These are phyloP conservation scores for Leptobrachium ailaonicum DNA, from an alignment of 2,113 vertebrate species.

Conservation along the genomic window DNA sequence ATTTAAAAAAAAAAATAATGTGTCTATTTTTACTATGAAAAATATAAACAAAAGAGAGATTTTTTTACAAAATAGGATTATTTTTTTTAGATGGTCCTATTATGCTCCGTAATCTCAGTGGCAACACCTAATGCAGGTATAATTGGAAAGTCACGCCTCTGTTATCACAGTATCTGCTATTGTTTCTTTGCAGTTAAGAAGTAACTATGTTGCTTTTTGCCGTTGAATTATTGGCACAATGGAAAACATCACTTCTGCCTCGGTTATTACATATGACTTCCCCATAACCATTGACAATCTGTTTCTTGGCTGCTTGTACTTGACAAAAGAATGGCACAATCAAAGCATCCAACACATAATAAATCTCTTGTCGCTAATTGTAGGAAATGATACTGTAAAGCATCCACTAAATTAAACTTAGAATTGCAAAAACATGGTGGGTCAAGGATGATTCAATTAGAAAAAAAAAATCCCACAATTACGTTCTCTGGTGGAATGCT, in stretches of 20 bases:
- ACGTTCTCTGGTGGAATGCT: slow-evolving; percentile 64
- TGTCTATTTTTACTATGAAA: neutral
- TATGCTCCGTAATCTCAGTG: slow-evolving; percentile 52
- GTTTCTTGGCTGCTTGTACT: slow-evolving; percentile 67
- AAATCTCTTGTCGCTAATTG: slow-evolving; percentile 72
- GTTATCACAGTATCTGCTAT: slow-evolving; percentile 35
- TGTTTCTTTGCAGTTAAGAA: slow-evolving; percentile 36
- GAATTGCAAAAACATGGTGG: slow-evolving; percentile 71
- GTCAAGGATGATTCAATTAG: slow-evolving; percentile 75
- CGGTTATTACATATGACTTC: slow-evolving; percentile 64
- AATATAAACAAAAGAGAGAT: neutral
- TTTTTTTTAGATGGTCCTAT: slow-evolving; percentile 18
- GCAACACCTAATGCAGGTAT: slow-evolving; percentile 58
- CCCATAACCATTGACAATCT: slow-evolving; percentile 71
- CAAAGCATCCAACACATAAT: slow-evolving; percentile 69
- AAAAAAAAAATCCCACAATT: slow-evolving; percentile 50
- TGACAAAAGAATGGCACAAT: slow-evolving; percentile 64
- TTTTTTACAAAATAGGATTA: too few species aligned
- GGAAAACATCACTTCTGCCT: slow-evolving; percentile 61
- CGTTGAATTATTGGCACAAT: slow-evolving; percentile 64
- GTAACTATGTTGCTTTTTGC: slow-evolving; percentile 36
- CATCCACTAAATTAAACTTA: slow-evolving; percentile 71
- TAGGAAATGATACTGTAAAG: slow-evolving; percentile 70
- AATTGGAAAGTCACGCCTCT: slow-evolving; percentile 31
- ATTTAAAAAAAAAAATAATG: neutral